Conservation (phyloP, 2,113 vertebrate genomes). For the Oostethus manadensis region DNA sequence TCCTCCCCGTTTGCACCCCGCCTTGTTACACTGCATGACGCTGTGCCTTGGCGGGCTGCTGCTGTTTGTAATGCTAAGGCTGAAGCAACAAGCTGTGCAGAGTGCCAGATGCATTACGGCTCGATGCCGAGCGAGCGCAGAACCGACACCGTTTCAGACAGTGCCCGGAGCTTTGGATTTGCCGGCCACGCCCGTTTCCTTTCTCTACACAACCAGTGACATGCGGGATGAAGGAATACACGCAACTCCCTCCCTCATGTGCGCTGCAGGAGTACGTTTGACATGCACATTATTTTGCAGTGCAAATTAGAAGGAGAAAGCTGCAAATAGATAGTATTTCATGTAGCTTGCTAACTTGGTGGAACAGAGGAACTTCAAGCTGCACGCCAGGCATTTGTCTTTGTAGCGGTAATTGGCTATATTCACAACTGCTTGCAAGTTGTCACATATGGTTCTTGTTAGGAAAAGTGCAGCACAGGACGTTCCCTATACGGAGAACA, state of each 20-base stretch:
- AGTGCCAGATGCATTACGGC: constrained; percentile 62
- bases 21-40: constrained; percentile 20
- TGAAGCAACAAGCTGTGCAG: constrained; percentile 54
- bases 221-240: constrained; percentile 33
- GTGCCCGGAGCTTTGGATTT: constrained; percentile 52
- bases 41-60: constrained; percentile 39
- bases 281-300: constrained; percentile 8
- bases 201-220: constrained; percentile 55
- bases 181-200: constrained; percentile 48
- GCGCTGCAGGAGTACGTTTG: constrained; percentile 14
- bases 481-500: neutral
- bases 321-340: neutral
- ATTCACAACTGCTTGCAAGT: neutral
- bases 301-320: constrained; percentile 8
- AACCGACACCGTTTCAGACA: constrained; percentile 63
- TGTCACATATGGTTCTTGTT: constrained; percentile 10
- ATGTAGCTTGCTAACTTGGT: neutral
- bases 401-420: constrained; percentile 1
- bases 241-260: constrained; percentile 33
- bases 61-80: constrained; percentile 57
- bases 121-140: constrained; percentile 42
- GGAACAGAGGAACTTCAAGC: neutral
- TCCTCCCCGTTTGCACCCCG: constrained; percentile 15
- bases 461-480: neutral
- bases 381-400: constrained; percentile 5